phyloP scores from a whole-genome alignment of 2,888 invertebrate species.

The Trachelus tabidus region DNA sequence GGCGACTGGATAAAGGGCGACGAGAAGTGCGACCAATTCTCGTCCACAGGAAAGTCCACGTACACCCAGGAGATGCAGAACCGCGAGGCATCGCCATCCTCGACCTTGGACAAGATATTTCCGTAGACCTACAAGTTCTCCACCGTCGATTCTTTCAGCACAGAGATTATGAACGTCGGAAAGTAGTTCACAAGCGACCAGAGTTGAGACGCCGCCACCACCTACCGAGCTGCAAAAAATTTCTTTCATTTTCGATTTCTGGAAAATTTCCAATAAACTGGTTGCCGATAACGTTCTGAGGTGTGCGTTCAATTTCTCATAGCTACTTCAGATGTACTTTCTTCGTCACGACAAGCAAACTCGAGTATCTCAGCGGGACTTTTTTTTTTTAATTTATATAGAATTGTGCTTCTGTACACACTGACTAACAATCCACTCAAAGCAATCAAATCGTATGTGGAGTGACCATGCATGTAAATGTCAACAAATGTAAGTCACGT shows the following conservation, averaged over 20 bases:
- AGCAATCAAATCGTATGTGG: neutral
- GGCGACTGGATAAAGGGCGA: constrained; percentile 69
- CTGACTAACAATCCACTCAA: neutral
- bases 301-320: neutral
- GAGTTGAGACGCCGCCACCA: constrained; percentile 71
- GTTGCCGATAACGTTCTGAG: neutral
- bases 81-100: constrained; percentile 73
- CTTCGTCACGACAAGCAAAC: neutral
- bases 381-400: neutral
- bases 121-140: constrained; percentile 66
- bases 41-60: constrained; percentile 73
- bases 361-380: neutral
- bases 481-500: neutral
- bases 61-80: constrained; percentile 71
- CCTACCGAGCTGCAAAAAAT: constrained; percentile 67
- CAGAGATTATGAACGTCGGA: constrained; percentile 72
- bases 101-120: constrained; percentile 71
- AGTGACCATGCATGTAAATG: neutral
- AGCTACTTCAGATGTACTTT: neutral
- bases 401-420: neutral
- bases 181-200: constrained; percentile 74
- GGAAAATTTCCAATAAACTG: neutral
- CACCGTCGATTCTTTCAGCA: constrained; percentile 55
- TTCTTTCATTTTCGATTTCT: neutral
- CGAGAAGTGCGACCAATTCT: constrained; percentile 72